Evolutionary conservation across 92 coral and sea anemone species (phyloP), one percentile per base, ranked within the genome.

Genomic region (Phenganax subtilis): DNA sequence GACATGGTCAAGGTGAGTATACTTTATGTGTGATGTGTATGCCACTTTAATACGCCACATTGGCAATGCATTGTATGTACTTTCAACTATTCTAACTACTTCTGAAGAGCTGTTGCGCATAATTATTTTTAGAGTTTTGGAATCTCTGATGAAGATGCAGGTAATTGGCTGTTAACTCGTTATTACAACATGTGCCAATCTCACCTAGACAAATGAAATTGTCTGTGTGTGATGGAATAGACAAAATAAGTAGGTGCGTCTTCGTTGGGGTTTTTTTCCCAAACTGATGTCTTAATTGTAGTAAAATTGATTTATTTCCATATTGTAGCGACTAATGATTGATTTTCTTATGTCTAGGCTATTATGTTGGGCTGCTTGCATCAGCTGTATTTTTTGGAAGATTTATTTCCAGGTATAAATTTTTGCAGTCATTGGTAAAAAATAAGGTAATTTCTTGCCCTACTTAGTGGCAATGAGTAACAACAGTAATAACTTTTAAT

Each of bases 331-430:
- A 37, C 0, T 37, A 37, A 37, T 1, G 2, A 37, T 5, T 37
- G 47, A 8, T 57, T 57, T 12, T 27, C 44, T 56, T n/a, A 61
- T 16, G 57, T 54, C 25, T 72, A 92, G 97, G 97, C 51, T 90
- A 92, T 72, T 90, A 86, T 85, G 93, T 88, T 37, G 97, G 97
- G 27, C 76, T 92, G 29, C 30, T 92, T 12, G 93, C 92, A 53
- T 92, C 97, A 51, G 31, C 90, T 12, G 72, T 90, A 86, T 92
- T 86, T 81, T 8, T 88, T 63, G 97, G 97, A 25, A 88, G 94
- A 54, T 51, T 86, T 64, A 3, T 75, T 20, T 82, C 88, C 58
- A 86, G 97, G 97, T 92, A 85, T 12, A 71, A 15, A 44, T 65
- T 28, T 27, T 14, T 25, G 31, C 51, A 20, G 65, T 64, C 84